Conservation (phyloP, 2,113 vertebrate species). For the Pelobates fuscus region DNA sequence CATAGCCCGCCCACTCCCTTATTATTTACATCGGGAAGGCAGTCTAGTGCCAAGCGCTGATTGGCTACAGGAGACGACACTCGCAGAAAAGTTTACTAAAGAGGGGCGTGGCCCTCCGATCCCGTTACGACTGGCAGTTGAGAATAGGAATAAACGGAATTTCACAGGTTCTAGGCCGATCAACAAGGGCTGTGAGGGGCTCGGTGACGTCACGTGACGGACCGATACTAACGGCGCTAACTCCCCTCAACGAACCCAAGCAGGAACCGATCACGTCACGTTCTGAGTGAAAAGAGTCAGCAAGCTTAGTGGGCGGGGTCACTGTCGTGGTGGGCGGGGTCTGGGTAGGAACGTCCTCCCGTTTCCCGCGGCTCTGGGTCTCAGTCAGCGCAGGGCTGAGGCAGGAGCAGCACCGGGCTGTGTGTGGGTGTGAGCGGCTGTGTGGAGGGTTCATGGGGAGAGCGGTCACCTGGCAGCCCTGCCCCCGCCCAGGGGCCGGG, state of each 20-base stretch:
- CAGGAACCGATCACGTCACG: neutral
- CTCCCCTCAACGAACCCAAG: no score
- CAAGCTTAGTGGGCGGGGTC: conserved; percentile 8
- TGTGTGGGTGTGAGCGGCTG: neutral
- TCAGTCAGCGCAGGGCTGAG: conserved; percentile 14
- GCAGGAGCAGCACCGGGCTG: neutral
- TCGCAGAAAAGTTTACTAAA: neutral
- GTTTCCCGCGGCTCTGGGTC: neutral
- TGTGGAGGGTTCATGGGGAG: neutral
- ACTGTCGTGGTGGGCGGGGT: neutral
- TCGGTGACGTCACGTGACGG: no score
- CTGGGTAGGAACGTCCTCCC: neutral
- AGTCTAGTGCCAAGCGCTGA: no score
- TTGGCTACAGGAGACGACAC: no score
- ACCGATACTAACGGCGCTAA: no score
- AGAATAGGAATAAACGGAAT: no score
- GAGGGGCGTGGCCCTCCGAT: neutral
- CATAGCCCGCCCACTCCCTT: no score
- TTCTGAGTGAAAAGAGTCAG: neutral
- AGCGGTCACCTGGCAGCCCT: conserved; percentile 20
- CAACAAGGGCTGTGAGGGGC: no score
- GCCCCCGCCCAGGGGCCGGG: conserved; percentile 26
- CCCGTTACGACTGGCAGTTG: no score
- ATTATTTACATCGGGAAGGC: no score
- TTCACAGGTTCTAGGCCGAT: no score